phyloP scores from a whole-genome alignment of 2,797 vertebrate genomes.

The Taenioides sp. region DNA sequence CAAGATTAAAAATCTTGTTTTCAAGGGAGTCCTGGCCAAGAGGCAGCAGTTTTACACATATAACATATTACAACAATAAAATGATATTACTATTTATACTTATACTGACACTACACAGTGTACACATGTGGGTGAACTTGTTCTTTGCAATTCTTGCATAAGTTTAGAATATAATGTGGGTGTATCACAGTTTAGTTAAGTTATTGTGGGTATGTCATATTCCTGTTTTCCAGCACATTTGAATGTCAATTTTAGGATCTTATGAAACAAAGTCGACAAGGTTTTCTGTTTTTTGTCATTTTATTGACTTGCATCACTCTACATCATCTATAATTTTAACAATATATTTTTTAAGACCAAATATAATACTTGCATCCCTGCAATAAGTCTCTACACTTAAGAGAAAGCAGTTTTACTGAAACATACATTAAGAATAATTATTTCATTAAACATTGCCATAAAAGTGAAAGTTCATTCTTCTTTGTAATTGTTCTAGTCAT shows the following conservation, averaged over 20 bases:
- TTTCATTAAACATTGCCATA: slow-evolving; percentile 82
- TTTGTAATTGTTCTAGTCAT: slow-evolving; percentile 67
- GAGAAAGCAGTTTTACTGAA: slow-evolving; percentile 81
- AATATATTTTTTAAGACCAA: slow-evolving; percentile 78
- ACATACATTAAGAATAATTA: slow-evolving; percentile 82
- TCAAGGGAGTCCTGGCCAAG: no score
- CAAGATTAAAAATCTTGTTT: no score
- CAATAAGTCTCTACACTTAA: slow-evolving; percentile 80
- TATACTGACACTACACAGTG: background rate
- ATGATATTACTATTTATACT: background rate
- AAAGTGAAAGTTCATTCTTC: slow-evolving; percentile 78
- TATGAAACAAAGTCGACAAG: slow-evolving; percentile 16
- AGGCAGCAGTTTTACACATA: no score
- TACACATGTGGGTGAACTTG: background rate
- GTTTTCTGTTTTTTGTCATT: slow-evolving; percentile 64
- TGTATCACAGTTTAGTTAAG: background rate
- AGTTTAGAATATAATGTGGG: background rate
- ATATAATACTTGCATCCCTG: slow-evolving; percentile 84
- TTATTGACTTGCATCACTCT: slow-evolving; percentile 83
- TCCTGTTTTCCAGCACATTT: background rate
- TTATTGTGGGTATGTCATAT: background rate
- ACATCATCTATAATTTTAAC: slow-evolving; percentile 86
- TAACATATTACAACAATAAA: no score
- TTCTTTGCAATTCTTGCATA: background rate
- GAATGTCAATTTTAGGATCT: background rate